Conservation (phyloP, 2,888 invertebrate species). For the Oscheius myriophilus region DNA sequence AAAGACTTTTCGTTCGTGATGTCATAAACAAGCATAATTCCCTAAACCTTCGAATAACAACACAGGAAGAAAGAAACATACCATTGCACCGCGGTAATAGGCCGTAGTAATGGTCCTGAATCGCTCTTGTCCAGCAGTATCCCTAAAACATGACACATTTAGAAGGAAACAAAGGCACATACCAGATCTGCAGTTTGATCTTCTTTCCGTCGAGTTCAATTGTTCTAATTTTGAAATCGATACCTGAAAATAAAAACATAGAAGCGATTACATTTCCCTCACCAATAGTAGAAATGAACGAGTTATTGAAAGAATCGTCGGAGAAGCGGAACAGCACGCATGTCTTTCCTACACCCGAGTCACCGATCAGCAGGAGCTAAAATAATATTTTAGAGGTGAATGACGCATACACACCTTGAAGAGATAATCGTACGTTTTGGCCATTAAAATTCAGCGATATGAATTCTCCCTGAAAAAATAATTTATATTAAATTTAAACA, state of each 20-base stretch:
- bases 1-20: slow-evolving; percentile 99
- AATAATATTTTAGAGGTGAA: slow-evolving; percentile 21
- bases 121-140: slow-evolving; percentile 97
- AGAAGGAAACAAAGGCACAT: background rate
- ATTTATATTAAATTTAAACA: background rate
- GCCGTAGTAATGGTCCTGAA: slow-evolving; percentile 99
- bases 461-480: background rate
- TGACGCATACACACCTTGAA: slow-evolving; percentile 38
- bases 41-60: slow-evolving; percentile 71
- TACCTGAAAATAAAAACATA: slow-evolving; percentile 77
- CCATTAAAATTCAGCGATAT: slow-evolving; percentile 35
- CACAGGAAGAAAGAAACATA: slow-evolving; percentile 6
- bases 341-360: slow-evolving; percentile 71
- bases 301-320: slow-evolving; percentile 77
- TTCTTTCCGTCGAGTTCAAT: slow-evolving; percentile 76
- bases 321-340: slow-evolving; percentile 77
- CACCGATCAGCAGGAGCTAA: slow-evolving; percentile 57
- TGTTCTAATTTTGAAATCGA: slow-evolving; percentile 75
- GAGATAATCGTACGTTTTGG: slow-evolving; percentile 55
- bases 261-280: background rate
- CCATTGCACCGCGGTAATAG: slow-evolving; percentile 98
- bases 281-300: slow-evolving; percentile 74
- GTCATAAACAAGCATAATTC: slow-evolving; percentile 85
- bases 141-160: slow-evolving; percentile 77
- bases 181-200: slow-evolving; percentile 76